These are phyloP conservation scores for Gadus chalcogrammus DNA, from an alignment of 2,113 vertebrate genomes.

Conservation along the genomic window DNA sequence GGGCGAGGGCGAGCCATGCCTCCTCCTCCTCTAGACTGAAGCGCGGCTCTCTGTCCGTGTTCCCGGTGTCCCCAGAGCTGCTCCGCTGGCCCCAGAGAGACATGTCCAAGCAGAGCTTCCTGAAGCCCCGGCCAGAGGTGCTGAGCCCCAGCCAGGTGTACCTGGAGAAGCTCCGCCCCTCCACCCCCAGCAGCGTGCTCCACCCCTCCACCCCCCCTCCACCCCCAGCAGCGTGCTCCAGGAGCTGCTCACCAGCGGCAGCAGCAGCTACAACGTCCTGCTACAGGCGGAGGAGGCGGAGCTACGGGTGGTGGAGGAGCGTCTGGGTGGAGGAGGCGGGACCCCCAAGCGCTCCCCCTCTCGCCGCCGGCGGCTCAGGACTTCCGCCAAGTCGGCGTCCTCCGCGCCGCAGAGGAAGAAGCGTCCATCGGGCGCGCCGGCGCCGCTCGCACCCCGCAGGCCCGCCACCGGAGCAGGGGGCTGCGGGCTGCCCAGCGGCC, in stretches of 20 bases:
- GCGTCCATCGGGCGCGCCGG: background rate
- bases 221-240: slow-evolving; percentile 66
- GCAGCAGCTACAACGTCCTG: slow-evolving; percentile 82
- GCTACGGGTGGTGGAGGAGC: slow-evolving; percentile 13
- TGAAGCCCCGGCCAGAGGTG: slow-evolving; percentile 69
- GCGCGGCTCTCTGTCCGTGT: background rate
- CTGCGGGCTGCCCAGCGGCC: background rate
- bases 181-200: slow-evolving; percentile 16
- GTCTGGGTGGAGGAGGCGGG: slow-evolving; percentile 57
- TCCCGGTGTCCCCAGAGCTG: slow-evolving; percentile 70
- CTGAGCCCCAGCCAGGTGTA: slow-evolving; percentile 66
- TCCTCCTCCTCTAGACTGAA: background rate
- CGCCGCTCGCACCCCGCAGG: background rate
- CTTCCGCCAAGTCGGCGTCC: slow-evolving; percentile 30
- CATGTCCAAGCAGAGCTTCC: slow-evolving; percentile 80
- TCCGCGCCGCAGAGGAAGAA: slow-evolving; percentile 24
- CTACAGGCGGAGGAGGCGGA: slow-evolving; percentile 80
- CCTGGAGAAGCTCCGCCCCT: slow-evolving; percentile 55
- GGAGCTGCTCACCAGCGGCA: slow-evolving; percentile 81
- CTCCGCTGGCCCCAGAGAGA: slow-evolving; percentile 88
- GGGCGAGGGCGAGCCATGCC: background rate
- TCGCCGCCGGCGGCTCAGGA: slow-evolving; percentile 57
- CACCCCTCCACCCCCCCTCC: too few species aligned
- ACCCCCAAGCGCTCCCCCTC: slow-evolving; percentile 39
- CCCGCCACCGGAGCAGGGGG: background rate